Conservation (phyloP, 2,113 vertebrate species). For the Hippopotamus amphibius region DNA sequence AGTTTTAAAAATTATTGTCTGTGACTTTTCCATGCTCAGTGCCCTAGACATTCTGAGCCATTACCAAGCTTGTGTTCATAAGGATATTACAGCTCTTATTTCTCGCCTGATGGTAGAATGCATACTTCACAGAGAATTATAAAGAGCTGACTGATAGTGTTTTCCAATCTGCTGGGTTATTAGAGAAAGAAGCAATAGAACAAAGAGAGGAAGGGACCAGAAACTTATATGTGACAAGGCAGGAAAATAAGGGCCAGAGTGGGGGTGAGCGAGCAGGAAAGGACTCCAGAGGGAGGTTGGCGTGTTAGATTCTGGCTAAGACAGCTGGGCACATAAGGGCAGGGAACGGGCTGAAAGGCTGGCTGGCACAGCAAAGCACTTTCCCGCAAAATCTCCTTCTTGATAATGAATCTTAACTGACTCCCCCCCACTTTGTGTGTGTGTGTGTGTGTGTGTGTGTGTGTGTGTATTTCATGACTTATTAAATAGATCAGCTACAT, state of each 20-base stretch:
- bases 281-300: background rate
- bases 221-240: background rate
- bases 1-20: constrained; percentile 25
- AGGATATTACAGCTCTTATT: background rate
- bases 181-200: background rate
- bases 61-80: background rate
- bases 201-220: background rate
- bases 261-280: background rate
- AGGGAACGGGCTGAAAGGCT: background rate
- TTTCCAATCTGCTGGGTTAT: background rate
- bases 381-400: background rate
- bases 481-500: constrained; percentile 79
- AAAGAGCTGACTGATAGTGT: background rate
- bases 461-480: constrained; percentile 70
- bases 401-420: constrained; percentile 21
- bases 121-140: background rate
- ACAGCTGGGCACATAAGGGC: background rate
- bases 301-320: background rate
- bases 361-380: background rate
- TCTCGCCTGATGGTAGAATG: background rate
- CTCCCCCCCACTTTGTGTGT: background rate
- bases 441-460: background rate
- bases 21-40: background rate
- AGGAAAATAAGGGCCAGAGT: background rate
- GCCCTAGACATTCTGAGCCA: background rate